phyloP scores from a whole-genome alignment of 1,140 invertebrate species.

The Aphis craccivora region DNA sequence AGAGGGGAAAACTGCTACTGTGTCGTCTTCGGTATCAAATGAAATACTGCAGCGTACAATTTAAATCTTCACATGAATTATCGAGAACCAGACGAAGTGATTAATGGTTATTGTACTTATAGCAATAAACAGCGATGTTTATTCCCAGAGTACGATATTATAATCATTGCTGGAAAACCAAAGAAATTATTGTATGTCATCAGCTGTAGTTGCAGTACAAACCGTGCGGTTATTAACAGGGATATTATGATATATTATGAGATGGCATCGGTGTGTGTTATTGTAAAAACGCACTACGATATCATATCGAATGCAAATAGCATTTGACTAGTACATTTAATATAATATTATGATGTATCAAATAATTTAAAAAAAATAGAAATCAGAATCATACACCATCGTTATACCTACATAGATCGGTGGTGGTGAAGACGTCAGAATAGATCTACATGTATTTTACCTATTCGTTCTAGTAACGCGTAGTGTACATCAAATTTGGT shows the following conservation, averaged over 20 bases:
- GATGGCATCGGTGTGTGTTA: neutral
- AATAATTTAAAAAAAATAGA: neutral
- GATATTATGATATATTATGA: neutral
- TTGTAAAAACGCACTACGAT: neutral
- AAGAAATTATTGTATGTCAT: neutral
- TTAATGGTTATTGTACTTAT: slow-evolving; percentile 4
- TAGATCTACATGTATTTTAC: neutral
- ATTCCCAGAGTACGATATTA: neutral
- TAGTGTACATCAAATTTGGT: neutral
- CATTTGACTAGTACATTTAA: neutral
- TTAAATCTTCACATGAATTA: slow-evolving; percentile 18
- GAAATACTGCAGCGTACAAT: slow-evolving; percentile 3
- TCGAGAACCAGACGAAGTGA: slow-evolving; percentile 13
- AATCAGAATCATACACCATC: neutral
- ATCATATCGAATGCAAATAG: neutral
- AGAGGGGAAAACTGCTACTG: neutral
- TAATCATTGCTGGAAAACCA: neutral
- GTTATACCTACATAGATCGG: neutral
- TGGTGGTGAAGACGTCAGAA: neutral
- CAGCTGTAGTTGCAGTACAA: neutral
- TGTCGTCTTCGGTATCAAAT: neutral
- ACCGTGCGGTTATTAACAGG: neutral
- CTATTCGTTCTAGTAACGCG: neutral
- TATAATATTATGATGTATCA: neutral
- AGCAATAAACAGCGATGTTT: neutral